Conservation (phyloP, 2,888 invertebrate genomes). For the Clostera curtula region DNA sequence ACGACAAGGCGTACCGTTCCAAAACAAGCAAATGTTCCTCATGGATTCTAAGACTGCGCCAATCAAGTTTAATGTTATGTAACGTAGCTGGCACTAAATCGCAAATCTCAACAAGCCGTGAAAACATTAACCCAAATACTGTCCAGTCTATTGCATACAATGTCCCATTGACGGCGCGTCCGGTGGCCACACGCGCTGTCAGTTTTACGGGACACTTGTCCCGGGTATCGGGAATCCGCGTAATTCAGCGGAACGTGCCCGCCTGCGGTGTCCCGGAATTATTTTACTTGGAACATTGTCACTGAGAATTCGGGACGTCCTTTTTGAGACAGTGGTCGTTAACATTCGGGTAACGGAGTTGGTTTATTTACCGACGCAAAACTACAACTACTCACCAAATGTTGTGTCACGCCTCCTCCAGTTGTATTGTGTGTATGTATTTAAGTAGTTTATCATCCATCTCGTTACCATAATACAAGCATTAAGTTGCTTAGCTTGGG, state of each 20-base stretch:
- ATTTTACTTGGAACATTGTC: constrained; percentile 50
- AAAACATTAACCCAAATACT: constrained; percentile 7
- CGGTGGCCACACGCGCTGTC: constrained; percentile 54
- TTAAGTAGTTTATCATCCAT: too few species aligned
- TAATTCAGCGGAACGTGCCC: constrained; percentile 45
- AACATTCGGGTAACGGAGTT: too few species aligned
- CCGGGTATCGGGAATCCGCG: constrained; percentile 44
- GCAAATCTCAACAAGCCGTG: background rate
- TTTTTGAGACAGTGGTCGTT: background rate
- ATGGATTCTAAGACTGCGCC: too few species aligned
- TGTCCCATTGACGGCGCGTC: constrained; percentile 32
- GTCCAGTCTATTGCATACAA: constrained; percentile 31
- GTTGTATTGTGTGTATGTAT: too few species aligned
- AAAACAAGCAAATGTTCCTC: too few species aligned
- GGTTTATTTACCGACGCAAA: too few species aligned
- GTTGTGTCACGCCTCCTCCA: too few species aligned
- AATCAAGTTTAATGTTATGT: too few species aligned
- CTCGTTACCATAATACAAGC: too few species aligned
- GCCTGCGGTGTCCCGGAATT: constrained; percentile 33
- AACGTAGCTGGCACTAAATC: background rate
- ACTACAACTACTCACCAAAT: too few species aligned
- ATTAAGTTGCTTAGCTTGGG: too few species aligned
- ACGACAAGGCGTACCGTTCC: too few species aligned
- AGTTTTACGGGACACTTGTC: constrained; percentile 44
- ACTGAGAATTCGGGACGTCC: constrained; percentile 20